Conservation (phyloP, 1,140 invertebrate genomes). For the Drosophila dunni region DNA sequence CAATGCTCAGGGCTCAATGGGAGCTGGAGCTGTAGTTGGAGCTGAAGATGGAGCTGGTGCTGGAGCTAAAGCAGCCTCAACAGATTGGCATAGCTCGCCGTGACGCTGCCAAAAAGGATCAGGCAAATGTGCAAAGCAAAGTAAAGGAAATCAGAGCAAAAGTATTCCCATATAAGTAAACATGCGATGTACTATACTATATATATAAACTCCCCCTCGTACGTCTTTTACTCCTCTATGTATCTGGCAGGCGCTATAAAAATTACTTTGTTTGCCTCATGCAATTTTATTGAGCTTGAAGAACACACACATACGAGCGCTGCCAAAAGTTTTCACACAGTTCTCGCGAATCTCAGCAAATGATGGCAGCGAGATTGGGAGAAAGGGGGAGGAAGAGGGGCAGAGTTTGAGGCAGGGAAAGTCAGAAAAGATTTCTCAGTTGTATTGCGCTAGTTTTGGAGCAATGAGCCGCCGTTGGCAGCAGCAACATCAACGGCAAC, state of each 20-base stretch:
- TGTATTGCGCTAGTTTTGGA: constrained; percentile 74
- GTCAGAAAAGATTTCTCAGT: constrained; percentile 68
- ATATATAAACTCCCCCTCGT: background rate
- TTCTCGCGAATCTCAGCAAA: constrained; percentile 54
- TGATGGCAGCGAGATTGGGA: background rate
- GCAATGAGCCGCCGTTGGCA: constrained; percentile 29
- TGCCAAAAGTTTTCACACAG: constrained; percentile 65
- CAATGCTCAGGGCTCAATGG: constrained; percentile 13
- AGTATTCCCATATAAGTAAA: constrained; percentile 54
- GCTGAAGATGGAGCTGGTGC: background rate
- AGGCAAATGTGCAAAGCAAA: constrained; percentile 47
- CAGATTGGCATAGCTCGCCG: constrained; percentile 60
- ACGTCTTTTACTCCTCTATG: background rate
- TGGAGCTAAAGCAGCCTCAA: constrained; percentile 52
- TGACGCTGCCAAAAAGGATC: constrained; percentile 58
- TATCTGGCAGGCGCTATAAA: constrained; percentile 59
- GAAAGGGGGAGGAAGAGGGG: background rate
- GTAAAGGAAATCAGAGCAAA: constrained; percentile 45
- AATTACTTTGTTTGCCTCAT: constrained; percentile 81
- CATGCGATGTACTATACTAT: constrained; percentile 22
- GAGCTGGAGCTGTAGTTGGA: background rate
- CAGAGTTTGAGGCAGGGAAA: background rate
- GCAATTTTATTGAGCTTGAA: constrained; percentile 75
- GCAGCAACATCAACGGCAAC: constrained; percentile 12
- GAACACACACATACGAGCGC: constrained; percentile 33